Base-by-base conservation (phyloP, 1,140 invertebrate species). In the Tetramorium simillimum region DNA sequence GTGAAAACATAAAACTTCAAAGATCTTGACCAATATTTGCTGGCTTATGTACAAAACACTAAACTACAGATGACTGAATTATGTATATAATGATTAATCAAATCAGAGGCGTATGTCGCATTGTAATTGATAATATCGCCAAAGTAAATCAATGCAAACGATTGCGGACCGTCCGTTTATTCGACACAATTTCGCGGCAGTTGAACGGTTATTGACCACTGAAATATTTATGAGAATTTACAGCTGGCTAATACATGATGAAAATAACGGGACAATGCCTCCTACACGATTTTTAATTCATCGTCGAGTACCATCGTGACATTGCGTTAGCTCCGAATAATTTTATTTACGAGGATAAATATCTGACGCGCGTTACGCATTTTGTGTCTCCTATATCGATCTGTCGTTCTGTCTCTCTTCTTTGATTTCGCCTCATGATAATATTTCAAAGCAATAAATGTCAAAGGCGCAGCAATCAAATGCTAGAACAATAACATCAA, bases 91-190 rank as follows among this genome's bases (percentile, higher is more conserved):
- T 86, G 43, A 86, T 82, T 70, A 65, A 70, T 46, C 21, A 86
- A 86, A 86, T 86, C 77, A 69, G 51, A 67, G 56, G n/a, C 53
- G 10, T n/a, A 86, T 18, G 43, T 33, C 28, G 43, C 14, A 70
- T n/a, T 82, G 85, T 72, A 86, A 86, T 82, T 82, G 77, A 70
- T 86, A 86, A 86, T 86, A 82, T 82, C 63, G 51, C 65, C 5
- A 69, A 70, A 67, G 65, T 70, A 86, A 82, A 86, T 86, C 69
- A 82, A 86, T 51, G 60, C 43, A 56, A 80, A 65, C 24, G 62
- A 86, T 28, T 62, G 65, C 53, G 37, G 43, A 40, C 6, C 85
- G 65, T 82, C 12, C 43, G 78, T 86, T 86, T 86, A 72, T 82
- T 70, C 65, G 77, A 51, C 53, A 81, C 65, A 86, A 86, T 81